Base-by-base conservation (phyloP, 2,888 invertebrate genomes). In the Rhingia campestris region DNA sequence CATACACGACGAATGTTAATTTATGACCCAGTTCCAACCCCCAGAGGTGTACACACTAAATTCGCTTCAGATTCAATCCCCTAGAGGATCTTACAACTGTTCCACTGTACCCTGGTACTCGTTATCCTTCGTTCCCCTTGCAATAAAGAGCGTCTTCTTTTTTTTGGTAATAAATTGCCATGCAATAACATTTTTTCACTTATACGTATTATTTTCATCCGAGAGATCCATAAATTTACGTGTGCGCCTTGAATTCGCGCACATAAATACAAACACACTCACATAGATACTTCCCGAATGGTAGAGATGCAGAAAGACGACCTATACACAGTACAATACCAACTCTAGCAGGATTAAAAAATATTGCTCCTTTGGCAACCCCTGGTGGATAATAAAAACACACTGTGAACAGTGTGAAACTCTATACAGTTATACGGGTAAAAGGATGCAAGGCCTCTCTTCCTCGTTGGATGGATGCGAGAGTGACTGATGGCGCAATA, bases 401-500 rank as follows among this genome's bases (percentile, higher is more conserved):
- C 69, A 64, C 45, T 66, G 2, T 22, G 79, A 77, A 56, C 67
- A 69, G 58, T 58, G 74, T 79, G 79, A 84, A 82, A 69, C 69
- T 54, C 69, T 69, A 74, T 74, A 45, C 67, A 22, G 39, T 49
- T 45, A 12, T 45, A 45, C 45, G 10, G 45, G 22, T n/a, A 33
- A 77, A 82, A 79, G 82, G 77, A 82, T 84, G 58, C 45, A 33
- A 74, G 56, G 53, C 58, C 33, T 74, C 47, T 51, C 53, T 47
- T 51, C 47, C 45, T 51, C 35, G 35, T 10, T 41, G 73, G 59
- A 74, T 82, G 79, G 70, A 84, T 84, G 69, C 70, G 74, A 84
- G 67, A 84, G 79, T 84, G 84, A 84, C 59, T 79, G 79, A 84
- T 84, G 84, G 75, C 67, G 75, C 86, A 86, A 87, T 87, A 87